Evolutionary conservation across 2,888 invertebrate species (phyloP), one percentile per base, ranked within the genome.

Genomic region (Caenorhabditis panamensis): DNA sequence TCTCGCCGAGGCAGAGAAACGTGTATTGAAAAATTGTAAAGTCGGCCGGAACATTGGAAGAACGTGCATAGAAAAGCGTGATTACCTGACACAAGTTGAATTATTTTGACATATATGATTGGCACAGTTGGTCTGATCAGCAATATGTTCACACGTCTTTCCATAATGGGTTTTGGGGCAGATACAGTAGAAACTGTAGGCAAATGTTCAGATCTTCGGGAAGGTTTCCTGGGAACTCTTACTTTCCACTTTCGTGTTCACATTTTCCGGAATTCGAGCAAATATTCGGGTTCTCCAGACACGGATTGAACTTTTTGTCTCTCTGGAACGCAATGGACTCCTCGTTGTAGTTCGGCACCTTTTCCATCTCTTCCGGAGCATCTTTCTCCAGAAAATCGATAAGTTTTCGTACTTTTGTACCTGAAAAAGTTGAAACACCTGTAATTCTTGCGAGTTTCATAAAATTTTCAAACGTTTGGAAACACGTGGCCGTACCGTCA

Each of bases 111-210:
- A 84, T 26, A 58, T 31, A 41, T 84, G 54, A 8, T 44, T 22
- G 6, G 47, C 71, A 28, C 84, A 84, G 56, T 82, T 79, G 8
- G 58, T 79, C 53, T 75, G 69, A 78, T 84, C 84, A 2, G 83
- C 81, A 37, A 84, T 56, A 22, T 77, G 54, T 68, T 84, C 83
- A 51, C 84, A 84, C 2, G 73, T 82, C 61, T 84, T 84, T 6
- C 84, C 84, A 56, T 79, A 84, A 58, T 84, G 83, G 1, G 82
- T 84, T 0, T 68, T 18, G 16, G 83, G 82, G 47, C 84, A 84
- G 8, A 77, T 37, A 54, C 84, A 84, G 26, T 82, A 72, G 64
- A 83, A 84, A 36, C 82, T 83, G 53, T 44, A 82, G 6, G 53
- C 1, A 5, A 5, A 20, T 16, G 24, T n/a, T 16, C 2, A 26